These are phyloP conservation scores for Drosophila meridionalis DNA, from an alignment of 2,888 invertebrate species.

Conservation along the genomic window DNA sequence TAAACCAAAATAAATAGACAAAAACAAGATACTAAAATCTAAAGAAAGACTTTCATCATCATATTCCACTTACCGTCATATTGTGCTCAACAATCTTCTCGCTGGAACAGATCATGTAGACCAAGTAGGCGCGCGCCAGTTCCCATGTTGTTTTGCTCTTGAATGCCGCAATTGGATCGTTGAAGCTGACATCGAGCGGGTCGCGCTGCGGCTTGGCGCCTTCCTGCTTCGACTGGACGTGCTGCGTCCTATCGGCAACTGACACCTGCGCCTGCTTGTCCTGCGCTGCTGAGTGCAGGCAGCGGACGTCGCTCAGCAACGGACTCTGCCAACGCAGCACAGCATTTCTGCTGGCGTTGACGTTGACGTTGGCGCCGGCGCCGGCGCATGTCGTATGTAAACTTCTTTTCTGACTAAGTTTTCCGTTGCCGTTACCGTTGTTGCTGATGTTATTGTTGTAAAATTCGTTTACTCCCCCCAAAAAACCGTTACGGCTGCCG, in stretches of 20 bases:
- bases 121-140: slow-evolving; percentile 94
- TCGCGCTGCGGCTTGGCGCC: slow-evolving; percentile 85
- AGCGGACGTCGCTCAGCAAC: slow-evolving; percentile 22
- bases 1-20: not conserved
- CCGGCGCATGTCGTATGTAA: slow-evolving; percentile 32
- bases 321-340: slow-evolving; percentile 29
- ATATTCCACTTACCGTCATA: slow-evolving; percentile 90
- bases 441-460: slow-evolving; percentile 5
- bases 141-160: slow-evolving; percentile 98
- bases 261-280: slow-evolving; percentile 48
- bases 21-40: not conserved
- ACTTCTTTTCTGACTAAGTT: slow-evolving; percentile 22
- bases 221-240: slow-evolving; percentile 50
- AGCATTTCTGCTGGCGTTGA: slow-evolving; percentile 2
- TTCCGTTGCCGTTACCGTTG: slow-evolving; percentile 1
- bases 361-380: slow-evolving; percentile 22
- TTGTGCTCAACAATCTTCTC: slow-evolving; percentile 96
- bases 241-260: slow-evolving; percentile 25
- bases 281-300: slow-evolving; percentile 56
- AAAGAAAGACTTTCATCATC: not conserved
- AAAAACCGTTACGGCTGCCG: slow-evolving; percentile 32
- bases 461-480: slow-evolving; percentile 5
- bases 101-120: slow-evolving; percentile 95
- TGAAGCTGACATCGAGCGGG: slow-evolving; percentile 93
- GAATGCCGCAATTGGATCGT: slow-evolving; percentile 95